A percentile compares a stretch with the other conserved stretches of the same genome.
Evolutionary conservation across 2,888 invertebrate species (phyloP).

Genomic region (Acanthosepion esculentum): DNA sequence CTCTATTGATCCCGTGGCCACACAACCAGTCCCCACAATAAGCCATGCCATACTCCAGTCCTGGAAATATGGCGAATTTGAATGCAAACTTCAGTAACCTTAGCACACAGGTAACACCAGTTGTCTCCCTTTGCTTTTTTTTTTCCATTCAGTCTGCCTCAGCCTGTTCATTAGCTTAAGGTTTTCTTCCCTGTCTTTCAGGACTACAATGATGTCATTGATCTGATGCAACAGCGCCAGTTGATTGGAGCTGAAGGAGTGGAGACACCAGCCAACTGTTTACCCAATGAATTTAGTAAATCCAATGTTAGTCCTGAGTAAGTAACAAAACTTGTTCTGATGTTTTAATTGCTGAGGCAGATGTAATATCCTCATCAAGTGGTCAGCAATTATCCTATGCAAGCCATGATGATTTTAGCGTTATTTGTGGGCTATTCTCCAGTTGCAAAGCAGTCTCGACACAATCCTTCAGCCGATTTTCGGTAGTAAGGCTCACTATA

Average conservation of each 20-base stretch:
- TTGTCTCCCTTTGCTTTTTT: background rate
- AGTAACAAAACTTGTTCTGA: constrained; percentile 74
- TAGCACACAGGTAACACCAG: constrained; percentile 36
- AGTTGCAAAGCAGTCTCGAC: too few species aligned
- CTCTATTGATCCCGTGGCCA: background rate
- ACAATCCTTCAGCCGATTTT: too few species aligned
- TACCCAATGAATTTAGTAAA: constrained; percentile 88
- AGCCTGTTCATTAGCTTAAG: background rate
- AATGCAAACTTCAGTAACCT: constrained; percentile 36
- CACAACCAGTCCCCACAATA: background rate
- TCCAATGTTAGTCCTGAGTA: constrained; percentile 93
- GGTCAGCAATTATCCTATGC: too few species aligned
- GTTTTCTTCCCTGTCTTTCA: background rate
- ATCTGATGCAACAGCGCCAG: constrained; percentile 88
- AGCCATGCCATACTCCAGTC: background rate
- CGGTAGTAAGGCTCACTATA: too few species aligned
- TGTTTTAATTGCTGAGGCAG: background rate
- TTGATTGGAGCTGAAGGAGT: constrained; percentile 87
- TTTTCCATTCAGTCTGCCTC: background rate
- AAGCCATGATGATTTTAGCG: too few species aligned
- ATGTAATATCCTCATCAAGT: too few species aligned
- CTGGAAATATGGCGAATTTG: constrained; percentile 24
- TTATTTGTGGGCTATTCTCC: too few species aligned
- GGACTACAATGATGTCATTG: constrained; percentile 76
- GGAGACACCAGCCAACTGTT: constrained; percentile 84